These are phyloP conservation scores for Pangasius sanitwongsei DNA, from an alignment of 2,797 vertebrate genomes.

Conservation along the genomic window DNA sequence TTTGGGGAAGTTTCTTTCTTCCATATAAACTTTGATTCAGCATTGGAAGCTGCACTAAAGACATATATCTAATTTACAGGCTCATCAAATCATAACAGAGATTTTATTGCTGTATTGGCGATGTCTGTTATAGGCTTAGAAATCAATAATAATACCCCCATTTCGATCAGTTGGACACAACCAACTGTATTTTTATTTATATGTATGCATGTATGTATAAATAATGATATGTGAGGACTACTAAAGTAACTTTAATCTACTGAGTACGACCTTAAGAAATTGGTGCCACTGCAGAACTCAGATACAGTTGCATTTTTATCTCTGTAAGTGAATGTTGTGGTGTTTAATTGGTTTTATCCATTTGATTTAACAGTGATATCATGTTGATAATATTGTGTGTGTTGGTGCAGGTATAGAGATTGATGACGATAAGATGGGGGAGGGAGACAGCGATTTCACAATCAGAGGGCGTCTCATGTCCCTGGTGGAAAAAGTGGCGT, in stretches of 20 bases:
- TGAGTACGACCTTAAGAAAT: not conserved
- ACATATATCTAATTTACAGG: not conserved
- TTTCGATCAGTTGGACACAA: not conserved
- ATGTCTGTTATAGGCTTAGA: not conserved
- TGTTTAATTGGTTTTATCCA: not conserved
- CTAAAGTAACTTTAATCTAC: not conserved
- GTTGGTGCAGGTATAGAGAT: constrained; percentile 83
- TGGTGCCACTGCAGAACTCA: not conserved
- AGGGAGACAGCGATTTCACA: constrained; percentile 85
- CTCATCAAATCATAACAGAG: not conserved
- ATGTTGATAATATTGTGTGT: not conserved
- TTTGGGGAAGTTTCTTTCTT: not conserved
- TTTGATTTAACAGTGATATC: not conserved
- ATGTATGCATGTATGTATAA: too few relatives aligned
- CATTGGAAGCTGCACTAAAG: not conserved
- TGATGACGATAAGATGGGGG: constrained; percentile 83
- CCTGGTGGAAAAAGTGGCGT: constrained; percentile 89
- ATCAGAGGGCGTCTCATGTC: constrained; percentile 88
- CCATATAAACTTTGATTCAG: not conserved
- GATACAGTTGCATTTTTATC: not conserved
- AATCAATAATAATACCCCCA: not conserved
- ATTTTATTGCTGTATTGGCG: not conserved
- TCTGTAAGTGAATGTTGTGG: not conserved
- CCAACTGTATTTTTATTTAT: too few relatives aligned
- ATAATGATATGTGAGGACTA: not conserved